A percentile compares a stretch with the other conserved stretches of the same genome.
Conservation (phyloP, 2,888 invertebrate genomes). For the Boloria euphrosyne region DNA sequence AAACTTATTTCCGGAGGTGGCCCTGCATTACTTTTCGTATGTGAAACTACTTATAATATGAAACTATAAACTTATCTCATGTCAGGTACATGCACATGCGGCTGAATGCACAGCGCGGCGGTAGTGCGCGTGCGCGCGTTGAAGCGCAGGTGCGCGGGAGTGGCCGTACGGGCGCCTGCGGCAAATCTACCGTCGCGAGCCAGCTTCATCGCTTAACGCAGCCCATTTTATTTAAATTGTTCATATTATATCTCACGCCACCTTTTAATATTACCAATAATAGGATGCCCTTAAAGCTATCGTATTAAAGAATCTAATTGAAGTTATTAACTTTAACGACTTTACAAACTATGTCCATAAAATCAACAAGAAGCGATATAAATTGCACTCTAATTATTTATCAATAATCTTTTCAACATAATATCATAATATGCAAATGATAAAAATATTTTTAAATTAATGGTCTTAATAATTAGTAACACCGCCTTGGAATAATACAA, state of each 20-base stretch:
- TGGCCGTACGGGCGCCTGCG: conserved; percentile 27
- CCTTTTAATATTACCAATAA: conserved; percentile 13
- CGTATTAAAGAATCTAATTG: conserved; percentile 5
- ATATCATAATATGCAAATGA: neutral
- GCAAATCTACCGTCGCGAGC: conserved; percentile 4
- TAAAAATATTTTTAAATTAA: too few species aligned
- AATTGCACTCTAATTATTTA: too few species aligned
- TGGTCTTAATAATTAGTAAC: too few species aligned
- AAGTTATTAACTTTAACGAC: conserved; percentile 12
- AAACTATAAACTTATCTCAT: neutral
- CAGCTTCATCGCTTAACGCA: conserved; percentile 5
- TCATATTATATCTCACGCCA: conserved; percentile 19
- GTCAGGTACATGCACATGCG: too few species aligned
- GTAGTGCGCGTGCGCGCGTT: conserved; percentile 28
- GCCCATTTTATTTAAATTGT: conserved; percentile 23
- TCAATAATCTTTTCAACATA: neutral
- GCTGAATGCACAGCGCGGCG: neutral
- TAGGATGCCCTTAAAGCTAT: conserved; percentile 16
- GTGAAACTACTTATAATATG: neutral
- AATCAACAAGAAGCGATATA: too few species aligned
- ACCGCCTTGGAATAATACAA: too few species aligned
- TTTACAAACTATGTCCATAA: neutral
- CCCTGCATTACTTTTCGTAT: too few species aligned
- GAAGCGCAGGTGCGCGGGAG: conserved; percentile 28
- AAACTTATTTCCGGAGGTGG: too few species aligned